Base-by-base conservation (phyloP, 23 tunicate species). In the Oikopleura vanhoeffeni region DNA sequence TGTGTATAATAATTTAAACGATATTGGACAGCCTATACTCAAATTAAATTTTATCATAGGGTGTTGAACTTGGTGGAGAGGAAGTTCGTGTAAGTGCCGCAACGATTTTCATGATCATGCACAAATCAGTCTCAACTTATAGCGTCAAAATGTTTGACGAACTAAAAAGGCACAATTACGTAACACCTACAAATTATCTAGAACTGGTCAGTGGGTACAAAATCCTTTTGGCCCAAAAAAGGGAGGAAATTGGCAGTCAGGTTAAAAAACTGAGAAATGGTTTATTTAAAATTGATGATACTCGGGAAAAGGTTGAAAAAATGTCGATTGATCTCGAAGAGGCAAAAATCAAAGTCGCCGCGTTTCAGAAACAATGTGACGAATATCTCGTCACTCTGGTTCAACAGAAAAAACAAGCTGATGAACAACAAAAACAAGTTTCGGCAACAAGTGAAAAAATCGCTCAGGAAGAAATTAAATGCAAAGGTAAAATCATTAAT, bases 401-500 rank as follows among this genome's bases (percentile, higher is more conserved):
- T 33, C 97, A 92, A 84, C 97, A 92, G 42, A 92, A 92, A 83
- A 87, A 92, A 27, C 91, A 89, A 84, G 97, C 97, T 28, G 97
- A 92, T 76, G 97, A 92, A 84, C 97, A 92, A 57, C 93, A 89
- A 84, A 92, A 89, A 67, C 84, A 90, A 39, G 97, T 92, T 40
- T 88, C 97, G 0, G 97, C 97, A 39, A 88, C 89, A 84, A 85
- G 97, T 41, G 97, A 92, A 83, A 89, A 84, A 49, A 92, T 92
- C 36, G 67, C 86, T 32, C 87, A 85, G 0, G 97, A 92, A 40
- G 97, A 92, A 84, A 87, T 86, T 1, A 92, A 92, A 83, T 92
- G 97, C 57, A 92, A 92, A n/a, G n/a, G n/a, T n/a, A n/a, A n/a
- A n/a, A n/a, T n/a, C n/a, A n/a, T n/a, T n/a, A n/a, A n/a, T n/a